These are phyloP conservation scores for Mionectes macconnelli DNA, from an alignment of 2,113 vertebrate genomes.

Conservation along the genomic window DNA sequence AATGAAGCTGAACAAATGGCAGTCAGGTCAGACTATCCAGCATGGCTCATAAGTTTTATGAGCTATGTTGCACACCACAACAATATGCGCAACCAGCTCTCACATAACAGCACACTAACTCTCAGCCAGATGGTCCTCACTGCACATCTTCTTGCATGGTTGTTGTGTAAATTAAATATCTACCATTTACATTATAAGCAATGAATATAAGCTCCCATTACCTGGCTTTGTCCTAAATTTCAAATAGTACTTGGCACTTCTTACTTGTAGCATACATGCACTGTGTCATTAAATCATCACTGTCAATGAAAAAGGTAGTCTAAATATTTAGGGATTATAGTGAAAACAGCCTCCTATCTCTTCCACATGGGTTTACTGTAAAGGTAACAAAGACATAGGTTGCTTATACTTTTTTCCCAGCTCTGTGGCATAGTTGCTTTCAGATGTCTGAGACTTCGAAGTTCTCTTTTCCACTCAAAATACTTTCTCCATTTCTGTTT, in stretches of 20 bases:
- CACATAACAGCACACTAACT: neutral
- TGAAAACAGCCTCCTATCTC: neutral
- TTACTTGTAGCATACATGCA: neutral
- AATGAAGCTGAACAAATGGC: conserved; percentile 63
- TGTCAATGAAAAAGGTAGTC: neutral
- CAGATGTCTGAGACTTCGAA: neutral
- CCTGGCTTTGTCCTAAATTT: neutral
- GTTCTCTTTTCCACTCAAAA: neutral
- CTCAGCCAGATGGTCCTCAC: neutral
- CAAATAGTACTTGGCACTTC: neutral
- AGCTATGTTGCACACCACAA: conserved; percentile 4
- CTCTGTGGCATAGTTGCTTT: neutral
- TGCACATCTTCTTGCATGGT: neutral
- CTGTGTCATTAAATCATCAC: neutral
- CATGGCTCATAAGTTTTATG: conserved; percentile 70
- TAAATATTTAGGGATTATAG: neutral
- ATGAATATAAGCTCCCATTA: neutral
- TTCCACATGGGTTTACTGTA: neutral
- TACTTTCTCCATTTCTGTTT: neutral
- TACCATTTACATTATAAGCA: neutral
- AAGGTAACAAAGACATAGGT: neutral
- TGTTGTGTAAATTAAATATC: neutral
- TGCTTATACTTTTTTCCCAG: neutral
- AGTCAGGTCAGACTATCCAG: conserved; percentile 34
- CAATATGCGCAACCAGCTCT: conserved; percentile 4